Evolutionary conservation across 2,888 invertebrate genomes (phyloP), one percentile per base, ranked within the genome.

Genomic region (Neoascia interrupta): DNA sequence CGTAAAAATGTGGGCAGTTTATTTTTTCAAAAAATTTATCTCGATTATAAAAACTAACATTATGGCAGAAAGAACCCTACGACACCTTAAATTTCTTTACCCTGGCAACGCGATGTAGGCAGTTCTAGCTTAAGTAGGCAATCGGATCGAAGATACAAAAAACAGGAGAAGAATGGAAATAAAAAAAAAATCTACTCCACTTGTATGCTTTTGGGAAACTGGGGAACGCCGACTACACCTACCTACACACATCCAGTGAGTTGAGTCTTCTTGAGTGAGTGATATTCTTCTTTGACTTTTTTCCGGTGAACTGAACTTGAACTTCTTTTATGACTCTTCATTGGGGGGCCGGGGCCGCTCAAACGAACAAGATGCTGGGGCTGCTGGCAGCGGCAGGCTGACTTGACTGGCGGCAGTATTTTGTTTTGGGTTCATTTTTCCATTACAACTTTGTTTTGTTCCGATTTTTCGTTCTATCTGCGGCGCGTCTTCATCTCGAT

Each of bases 391-490:
- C 13, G 53, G 34, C 31, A 51, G 49, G 26, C 31, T 31, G 31
- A 31, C 45, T 66, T 53, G 43, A 10, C 41, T 66, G 58, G 69
- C 49, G 74, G 74, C 61, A 47, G 64, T 60, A 54, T 60, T 41
- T 49, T 76, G 64, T 72, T 73, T 66, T 68, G 41, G 72, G 73
- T 60, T 73, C 73, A 79, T 79, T 79, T 79, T 73, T 73, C 73
- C 73, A 73, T 79, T 79, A 73, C 73, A 79, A 79, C 73, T 79
- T 79, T 79, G 79, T 79, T 79, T 79, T 79, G 79, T 79, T 79
- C 79, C 73, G 79, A 79, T 73, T 79, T 72, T 79, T 68, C 73
- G 15, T 73, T 79, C 60, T 66, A 73, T 79, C 68, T 51, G 54
- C 76, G 70, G 70, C 45, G 47, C 73, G 61, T 73, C 73, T 79